Percentiles rank a stretch among this genome's conserved stretches.
Conservation (phyloP, 30 jellyfish, hydroid and myxozoan species). For the Aurelia aurita region DNA sequence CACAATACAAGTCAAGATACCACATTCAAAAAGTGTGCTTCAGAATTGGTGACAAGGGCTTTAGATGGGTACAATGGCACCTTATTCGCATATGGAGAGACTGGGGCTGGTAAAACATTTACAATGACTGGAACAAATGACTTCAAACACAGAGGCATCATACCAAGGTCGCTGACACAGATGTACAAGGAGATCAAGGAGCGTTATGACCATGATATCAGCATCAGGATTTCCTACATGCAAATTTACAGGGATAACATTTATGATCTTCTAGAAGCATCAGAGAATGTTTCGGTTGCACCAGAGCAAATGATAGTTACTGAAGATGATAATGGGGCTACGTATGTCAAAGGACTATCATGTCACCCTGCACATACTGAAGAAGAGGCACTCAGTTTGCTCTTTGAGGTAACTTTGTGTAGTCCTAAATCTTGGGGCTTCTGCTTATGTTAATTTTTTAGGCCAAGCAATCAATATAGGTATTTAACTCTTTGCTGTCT, state of each 20-base stretch:
- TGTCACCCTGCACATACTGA: conserved; percentile 78
- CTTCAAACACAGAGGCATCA: conserved; percentile 89
- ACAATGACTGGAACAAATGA: conserved; percentile 92
- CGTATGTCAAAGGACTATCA: conserved; percentile 90
- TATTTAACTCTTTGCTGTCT: no score
- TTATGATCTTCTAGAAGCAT: conserved; percentile 76
- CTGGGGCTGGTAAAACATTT: conserved; percentile 98
- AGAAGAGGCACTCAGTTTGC: conserved; percentile 92
- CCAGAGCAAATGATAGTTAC: conserved; percentile 64
- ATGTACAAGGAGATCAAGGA: conserved; percentile 75
- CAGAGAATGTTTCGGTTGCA: not conserved
- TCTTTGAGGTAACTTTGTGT: conserved; percentile 79
- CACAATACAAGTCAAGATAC: conserved; percentile 91
- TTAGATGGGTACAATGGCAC: conserved; percentile 94
- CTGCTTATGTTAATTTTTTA: no score
- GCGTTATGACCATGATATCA: conserved; percentile 70
- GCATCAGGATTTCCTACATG: conserved; percentile 82
- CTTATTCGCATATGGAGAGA: conserved; percentile 93
- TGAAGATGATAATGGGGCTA: conserved; percentile 69
- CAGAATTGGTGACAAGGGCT: conserved; percentile 61
- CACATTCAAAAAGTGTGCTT: conserved; percentile 76
- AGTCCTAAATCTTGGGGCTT: no score
- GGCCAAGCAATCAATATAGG: no score
- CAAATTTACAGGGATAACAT: conserved; percentile 89
- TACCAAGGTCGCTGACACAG: conserved; percentile 89